Evolutionary conservation across 53 echinoderm and acorn worm genomes (phyloP).

Genomic region (Holothuria scabra): DNA sequence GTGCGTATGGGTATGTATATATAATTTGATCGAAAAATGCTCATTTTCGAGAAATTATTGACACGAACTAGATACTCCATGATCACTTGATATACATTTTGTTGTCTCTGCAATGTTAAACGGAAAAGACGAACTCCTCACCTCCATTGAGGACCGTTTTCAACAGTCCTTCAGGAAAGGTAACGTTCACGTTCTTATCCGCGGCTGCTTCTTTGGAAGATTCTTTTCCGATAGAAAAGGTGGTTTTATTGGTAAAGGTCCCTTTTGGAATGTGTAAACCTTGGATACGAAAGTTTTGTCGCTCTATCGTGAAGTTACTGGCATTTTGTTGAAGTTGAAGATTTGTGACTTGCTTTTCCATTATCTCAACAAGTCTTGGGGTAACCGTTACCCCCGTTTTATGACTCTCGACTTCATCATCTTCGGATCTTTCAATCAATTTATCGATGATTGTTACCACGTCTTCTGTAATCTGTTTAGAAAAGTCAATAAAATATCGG

Average conservation of each 20-base stretch:
- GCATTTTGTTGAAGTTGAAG: constrained; percentile 15
- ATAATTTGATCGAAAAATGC: no score
- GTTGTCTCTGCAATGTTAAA: no score
- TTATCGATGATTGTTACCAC: constrained; percentile 6
- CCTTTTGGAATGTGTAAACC: constrained; percentile 9
- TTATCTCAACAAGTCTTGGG: neutral
- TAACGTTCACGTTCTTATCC: neutral
- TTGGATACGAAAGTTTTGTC: constrained; percentile 27
- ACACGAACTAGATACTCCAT: no score
- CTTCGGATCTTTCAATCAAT: constrained; percentile 6
- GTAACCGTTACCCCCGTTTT: neutral
- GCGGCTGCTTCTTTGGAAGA: no score
- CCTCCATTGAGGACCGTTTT: neutral
- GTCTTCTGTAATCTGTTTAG: constrained; percentile 6
- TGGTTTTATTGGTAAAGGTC: neutral
- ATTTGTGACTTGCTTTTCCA: constrained; percentile 24
- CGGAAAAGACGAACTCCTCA: neutral
- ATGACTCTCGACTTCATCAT: neutral
- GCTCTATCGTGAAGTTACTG: constrained; percentile 30
- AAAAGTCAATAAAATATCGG: neutral
- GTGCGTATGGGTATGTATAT: no score
- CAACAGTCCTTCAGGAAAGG: constrained; percentile 27
- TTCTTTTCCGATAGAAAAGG: neutral
- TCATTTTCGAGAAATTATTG: no score
- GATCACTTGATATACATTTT: no score